Evolutionary conservation across 2,113 vertebrate species (phyloP), one percentile per base, ranked within the genome.

Genomic region (Charadrius vociferus): DNA sequence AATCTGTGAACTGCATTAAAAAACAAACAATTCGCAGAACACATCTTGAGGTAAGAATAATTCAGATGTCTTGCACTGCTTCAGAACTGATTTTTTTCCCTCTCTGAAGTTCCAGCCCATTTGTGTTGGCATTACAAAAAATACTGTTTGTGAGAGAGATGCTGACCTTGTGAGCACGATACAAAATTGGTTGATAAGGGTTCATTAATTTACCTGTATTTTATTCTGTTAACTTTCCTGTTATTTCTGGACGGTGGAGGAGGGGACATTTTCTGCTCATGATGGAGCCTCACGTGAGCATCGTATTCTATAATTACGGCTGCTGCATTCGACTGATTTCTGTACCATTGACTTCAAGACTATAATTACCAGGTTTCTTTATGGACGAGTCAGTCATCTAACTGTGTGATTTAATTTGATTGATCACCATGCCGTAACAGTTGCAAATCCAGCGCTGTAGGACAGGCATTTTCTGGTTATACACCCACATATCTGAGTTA

Each of bases 301-400:
- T 86, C 58, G 8, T 26, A 27, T 65, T 68, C 66, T 41, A 36
- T 32, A 50, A 62, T 85, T 82, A 12, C 4, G 58, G 83, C 47
- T 81, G 79, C 45, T 88, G 19, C 29, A 23, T 9, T 1, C 1
- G 10, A 34, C 70, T 90, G 82, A 81, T 87, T 80, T 70, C 53
- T 74, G 58, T 6, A 36, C 62, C 32, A 5, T 16, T 75, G 61
- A 63, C 41, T 93, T 70, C 36, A 73, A 78, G 55, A 56, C 43
- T 59, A 4, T 61, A 95, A 95, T 95, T 92, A 94, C 61, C 34
- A 77, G 52, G 58, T 94, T 96, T 95, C 79, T 84, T 88, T 36
- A 75, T 73, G 91, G 67, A 90, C 89, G 58, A 81, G 59, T 82
- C 94, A 86, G 78, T 79, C 90, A 87, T 89, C 49, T 80, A 50